Evolutionary conservation across 2,797 vertebrate species (phyloP), one percentile per base, ranked within the genome.

Genomic region (Centroberyx gerrardi): DNA sequence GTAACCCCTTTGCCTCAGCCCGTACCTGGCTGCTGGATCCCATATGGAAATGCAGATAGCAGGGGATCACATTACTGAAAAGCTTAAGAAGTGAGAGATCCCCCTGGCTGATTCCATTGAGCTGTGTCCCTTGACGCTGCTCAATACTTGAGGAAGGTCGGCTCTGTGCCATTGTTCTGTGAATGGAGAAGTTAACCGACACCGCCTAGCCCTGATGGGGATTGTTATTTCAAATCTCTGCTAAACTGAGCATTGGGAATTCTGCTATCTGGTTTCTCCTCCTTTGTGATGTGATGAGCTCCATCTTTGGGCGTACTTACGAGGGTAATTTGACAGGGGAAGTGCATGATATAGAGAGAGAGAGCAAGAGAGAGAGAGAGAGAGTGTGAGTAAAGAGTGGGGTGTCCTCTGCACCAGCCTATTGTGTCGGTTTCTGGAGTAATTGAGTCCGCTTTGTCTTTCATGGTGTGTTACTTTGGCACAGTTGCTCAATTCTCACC

Each of bases 181-280:
- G 82, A 93, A 92, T 85, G 80, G 69, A 75, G 82, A 90, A 87
- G 88, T 89, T 90, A 93, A 86, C 78, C 77, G 82, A 88, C 88
- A 80, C 81, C 42, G 71, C 67, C 73, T 31, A 68, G 76, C 59
- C 78, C 86, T 86, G 74, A 79, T 88, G 90, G 90, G 90, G 91
- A 88, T 88, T 90, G 86, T 87, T 87, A 86, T 87, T 88, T 93
- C 80, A 93, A 93, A 93, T 90, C 87, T 86, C 83, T 82, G 85
- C 90, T 94, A 94, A 94, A 92, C 80, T 84, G 88, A 80, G 70
- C 74, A 77, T 72, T 76, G 89, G 90, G 91, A 90, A 90, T 87
- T 85, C 60, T 66, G 55, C 84, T 89, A 86, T 94, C 87, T 88
- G 64, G 38, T 83, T 80, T 66, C 76, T 60, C 44, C 52, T 40